A percentile compares a stretch with the other conserved stretches of the same genome.
phyloP scores from a whole-genome alignment of 2,797 vertebrate species.

The Pogonophryne albipinna region DNA sequence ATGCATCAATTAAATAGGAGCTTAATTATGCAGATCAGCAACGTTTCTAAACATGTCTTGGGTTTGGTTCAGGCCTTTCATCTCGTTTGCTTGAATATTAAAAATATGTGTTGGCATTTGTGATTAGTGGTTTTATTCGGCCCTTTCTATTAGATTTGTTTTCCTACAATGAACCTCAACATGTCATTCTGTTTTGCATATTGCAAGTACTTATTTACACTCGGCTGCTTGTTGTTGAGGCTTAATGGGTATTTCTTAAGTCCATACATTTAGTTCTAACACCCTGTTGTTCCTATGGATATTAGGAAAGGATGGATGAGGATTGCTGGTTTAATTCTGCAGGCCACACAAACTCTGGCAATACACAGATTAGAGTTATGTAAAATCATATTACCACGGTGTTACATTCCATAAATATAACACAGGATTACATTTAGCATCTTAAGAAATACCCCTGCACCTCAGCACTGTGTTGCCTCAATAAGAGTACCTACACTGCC shows the following conservation, averaged over 20 bases:
- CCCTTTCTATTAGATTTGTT: too few species aligned
- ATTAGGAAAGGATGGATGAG: neutral
- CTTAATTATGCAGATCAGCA: neutral
- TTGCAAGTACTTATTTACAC: neutral
- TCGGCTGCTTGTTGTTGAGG: neutral
- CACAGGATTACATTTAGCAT: neutral
- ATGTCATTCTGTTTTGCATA: neutral
- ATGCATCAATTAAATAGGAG: neutral
- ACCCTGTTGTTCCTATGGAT: neutral
- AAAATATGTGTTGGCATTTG: neutral
- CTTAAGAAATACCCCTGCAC: neutral
- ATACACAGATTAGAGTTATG: neutral
- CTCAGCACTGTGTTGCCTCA: neutral
- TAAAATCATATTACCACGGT: neutral
- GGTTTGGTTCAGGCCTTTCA: neutral
- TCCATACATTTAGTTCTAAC: neutral
- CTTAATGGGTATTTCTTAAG: neutral
- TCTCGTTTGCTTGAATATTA: neutral
- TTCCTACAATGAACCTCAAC: neutral
- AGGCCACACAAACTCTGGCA: neutral
- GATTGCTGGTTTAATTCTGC: neutral
- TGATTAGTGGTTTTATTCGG: neutral
- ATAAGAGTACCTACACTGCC: neutral
- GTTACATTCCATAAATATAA: neutral
- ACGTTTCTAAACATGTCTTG: neutral